Conservation (phyloP, 2,888 invertebrate genomes). For the Drosophila phalerata region DNA sequence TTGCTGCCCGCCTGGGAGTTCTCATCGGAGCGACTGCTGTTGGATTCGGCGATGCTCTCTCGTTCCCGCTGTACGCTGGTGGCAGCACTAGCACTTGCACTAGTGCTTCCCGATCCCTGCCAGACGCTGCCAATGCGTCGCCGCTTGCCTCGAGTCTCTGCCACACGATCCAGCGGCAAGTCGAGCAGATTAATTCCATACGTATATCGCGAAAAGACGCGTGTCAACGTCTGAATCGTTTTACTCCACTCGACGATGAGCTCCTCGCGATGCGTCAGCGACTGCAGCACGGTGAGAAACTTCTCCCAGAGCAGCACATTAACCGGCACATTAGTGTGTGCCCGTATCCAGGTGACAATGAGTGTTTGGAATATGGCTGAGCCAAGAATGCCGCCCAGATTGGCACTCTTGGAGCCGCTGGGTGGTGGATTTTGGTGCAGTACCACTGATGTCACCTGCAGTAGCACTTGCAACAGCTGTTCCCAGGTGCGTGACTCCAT, state of each 20-base stretch:
- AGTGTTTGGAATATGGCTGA: constrained; percentile 96
- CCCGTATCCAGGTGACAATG: constrained; percentile 99
- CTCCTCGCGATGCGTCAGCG: constrained; percentile 97
- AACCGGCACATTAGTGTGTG: constrained; percentile 96
- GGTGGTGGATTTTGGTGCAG: constrained; percentile 91
- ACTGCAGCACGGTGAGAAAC: constrained; percentile 94
- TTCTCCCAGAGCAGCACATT: constrained; percentile 96
- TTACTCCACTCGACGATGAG: constrained; percentile 98
- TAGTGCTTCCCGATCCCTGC: constrained; percentile 78
- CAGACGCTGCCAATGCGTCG: constrained; percentile 86
- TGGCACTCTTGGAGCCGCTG: constrained; percentile 88
- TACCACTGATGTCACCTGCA: constrained; percentile 96
- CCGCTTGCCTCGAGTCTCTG: constrained; percentile 92
- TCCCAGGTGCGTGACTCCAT: constrained; percentile 98
- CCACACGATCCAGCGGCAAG: constrained; percentile 91
- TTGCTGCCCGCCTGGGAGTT: constrained; percentile 61
- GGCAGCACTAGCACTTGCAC: constrained; percentile 29
- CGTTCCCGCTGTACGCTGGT: constrained; percentile 64
- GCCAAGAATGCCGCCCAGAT: constrained; percentile 91
- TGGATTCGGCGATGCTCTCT: constrained; percentile 76
- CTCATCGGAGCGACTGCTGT: constrained; percentile 81
- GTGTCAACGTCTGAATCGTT: constrained; percentile 98
- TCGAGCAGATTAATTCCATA: constrained; percentile 97
- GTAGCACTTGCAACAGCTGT: constrained; percentile 92
- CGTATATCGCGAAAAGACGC: constrained; percentile 97